Percentiles rank a stretch among this genome's conserved stretches.
phyloP scores from a whole-genome alignment of 1,140 invertebrate species.

The Drosophila serrata region DNA sequence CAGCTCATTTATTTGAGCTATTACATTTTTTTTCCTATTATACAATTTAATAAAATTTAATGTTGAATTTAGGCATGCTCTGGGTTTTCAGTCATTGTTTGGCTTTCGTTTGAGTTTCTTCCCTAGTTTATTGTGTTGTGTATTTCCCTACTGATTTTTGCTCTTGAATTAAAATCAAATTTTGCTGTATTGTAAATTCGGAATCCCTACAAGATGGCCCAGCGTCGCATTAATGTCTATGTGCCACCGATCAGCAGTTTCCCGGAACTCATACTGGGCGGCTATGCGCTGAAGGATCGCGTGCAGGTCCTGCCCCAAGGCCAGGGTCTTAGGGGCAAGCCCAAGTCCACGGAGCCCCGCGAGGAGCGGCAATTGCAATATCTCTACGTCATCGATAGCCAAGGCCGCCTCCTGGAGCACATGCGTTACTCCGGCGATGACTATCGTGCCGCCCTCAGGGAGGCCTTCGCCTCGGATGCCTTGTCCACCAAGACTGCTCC shows the following conservation, averaged over 20 bases:
- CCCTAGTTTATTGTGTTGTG: background rate
- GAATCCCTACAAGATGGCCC: constrained; percentile 10
- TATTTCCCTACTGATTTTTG: background rate
- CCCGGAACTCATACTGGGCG: constrained; percentile 27
- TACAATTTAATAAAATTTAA: background rate
- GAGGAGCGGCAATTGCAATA: constrained; percentile 33
- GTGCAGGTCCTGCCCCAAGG: background rate
- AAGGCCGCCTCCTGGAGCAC: constrained; percentile 53
- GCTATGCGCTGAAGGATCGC: constrained; percentile 17
- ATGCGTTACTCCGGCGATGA: constrained; percentile 54
- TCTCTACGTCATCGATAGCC: constrained; percentile 46
- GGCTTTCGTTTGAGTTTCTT: background rate
- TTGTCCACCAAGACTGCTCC: background rate
- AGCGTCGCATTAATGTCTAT: constrained; percentile 39
- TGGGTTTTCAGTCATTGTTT: background rate
- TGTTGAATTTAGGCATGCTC: background rate
- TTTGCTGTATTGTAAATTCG: background rate
- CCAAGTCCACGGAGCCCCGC: constrained; percentile 7
- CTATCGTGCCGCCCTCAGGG: constrained; percentile 49
- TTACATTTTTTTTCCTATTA: background rate
- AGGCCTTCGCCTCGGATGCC: constrained; percentile 21
- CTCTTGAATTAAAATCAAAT: background rate
- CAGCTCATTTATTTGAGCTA: constrained; percentile 27
- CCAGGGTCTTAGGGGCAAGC: background rate
- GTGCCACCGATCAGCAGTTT: constrained; percentile 41